Percentiles rank a stretch among this genome's conserved stretches.
phyloP scores from a whole-genome alignment of 2,888 invertebrate species.

The Nesidiocoris tenuis region DNA sequence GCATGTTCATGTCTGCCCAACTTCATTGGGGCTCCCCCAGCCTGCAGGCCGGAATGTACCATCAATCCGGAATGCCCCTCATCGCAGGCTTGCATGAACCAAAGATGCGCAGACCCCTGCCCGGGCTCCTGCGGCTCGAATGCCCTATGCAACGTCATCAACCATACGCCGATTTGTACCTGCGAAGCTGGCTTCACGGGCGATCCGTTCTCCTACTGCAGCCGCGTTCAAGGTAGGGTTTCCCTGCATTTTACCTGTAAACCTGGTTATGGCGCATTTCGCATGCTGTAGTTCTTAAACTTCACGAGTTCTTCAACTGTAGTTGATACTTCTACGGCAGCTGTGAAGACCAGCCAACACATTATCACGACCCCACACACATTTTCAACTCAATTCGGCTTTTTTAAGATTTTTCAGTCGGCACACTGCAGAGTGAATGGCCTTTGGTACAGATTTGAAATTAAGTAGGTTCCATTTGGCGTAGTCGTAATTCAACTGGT shows the following conservation, averaged over 20 bases:
- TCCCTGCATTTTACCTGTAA: background rate
- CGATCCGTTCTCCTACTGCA: constrained; percentile 51
- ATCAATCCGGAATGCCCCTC: constrained; percentile 51
- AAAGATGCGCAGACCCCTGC: constrained; percentile 51
- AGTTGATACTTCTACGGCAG: too few species aligned
- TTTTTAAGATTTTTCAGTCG: too few species aligned
- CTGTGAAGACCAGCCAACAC: background rate
- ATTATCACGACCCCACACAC: background rate
- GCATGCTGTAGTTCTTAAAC: background rate
- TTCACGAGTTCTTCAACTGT: background rate
- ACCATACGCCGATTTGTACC: constrained; percentile 51
- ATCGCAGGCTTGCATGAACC: constrained; percentile 50
- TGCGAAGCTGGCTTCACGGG: constrained; percentile 50
- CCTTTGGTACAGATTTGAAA: too few species aligned
- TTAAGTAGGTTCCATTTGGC: too few species aligned
- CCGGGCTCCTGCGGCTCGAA: constrained; percentile 51
- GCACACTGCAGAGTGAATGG: too few species aligned
- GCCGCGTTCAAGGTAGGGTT: constrained; percentile 45
- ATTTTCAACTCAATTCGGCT: too few species aligned
- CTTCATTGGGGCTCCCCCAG: constrained; percentile 51
- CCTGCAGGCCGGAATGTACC: constrained; percentile 51
- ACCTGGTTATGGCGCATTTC: background rate
- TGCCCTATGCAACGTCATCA: constrained; percentile 50
- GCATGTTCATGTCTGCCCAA: constrained; percentile 50
- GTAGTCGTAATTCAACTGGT: too few species aligned